Percentiles rank a stretch among this genome's conserved stretches.
These are phyloP conservation scores for Drosophila diplacantha DNA, from an alignment of 2,888 invertebrate species.

Conservation along the genomic window DNA sequence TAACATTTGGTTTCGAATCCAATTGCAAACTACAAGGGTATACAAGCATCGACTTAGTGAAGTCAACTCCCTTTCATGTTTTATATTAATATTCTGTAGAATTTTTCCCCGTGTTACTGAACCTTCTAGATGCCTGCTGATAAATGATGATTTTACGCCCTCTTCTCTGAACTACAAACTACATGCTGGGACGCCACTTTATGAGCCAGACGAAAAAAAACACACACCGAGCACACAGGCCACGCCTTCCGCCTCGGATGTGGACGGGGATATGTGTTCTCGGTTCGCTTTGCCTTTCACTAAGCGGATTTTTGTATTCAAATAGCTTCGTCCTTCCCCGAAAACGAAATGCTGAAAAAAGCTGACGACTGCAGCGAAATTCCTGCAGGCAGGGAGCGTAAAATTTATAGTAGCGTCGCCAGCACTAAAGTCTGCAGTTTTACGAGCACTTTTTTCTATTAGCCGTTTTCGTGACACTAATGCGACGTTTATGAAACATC, in stretches of 20 bases:
- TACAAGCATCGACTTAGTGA: too few species aligned
- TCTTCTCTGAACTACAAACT: slow-evolving; percentile 39
- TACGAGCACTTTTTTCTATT: slow-evolving; percentile 51
- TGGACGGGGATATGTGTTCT: slow-evolving; percentile 41
- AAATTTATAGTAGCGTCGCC: slow-evolving; percentile 37
- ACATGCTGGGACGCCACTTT: slow-evolving; percentile 60
- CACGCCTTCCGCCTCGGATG: slow-evolving; percentile 35
- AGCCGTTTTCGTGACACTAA: slow-evolving; percentile 59
- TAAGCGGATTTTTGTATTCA: slow-evolving; percentile 67
- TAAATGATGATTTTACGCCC: slow-evolving; percentile 65
- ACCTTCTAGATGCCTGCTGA: slow-evolving; percentile 46
- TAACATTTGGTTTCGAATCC: too few species aligned
- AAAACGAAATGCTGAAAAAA: slow-evolving; percentile 20
- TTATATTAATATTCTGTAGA: too few species aligned
- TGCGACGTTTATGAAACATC: slow-evolving; percentile 70
- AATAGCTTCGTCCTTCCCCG: slow-evolving; percentile 38
- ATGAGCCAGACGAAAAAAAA: slow-evolving; percentile 48
- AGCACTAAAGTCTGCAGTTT: slow-evolving; percentile 64
- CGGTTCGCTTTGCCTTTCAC: slow-evolving; percentile 37
- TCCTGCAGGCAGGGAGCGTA: slow-evolving; percentile 31
- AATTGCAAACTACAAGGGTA: too few species aligned
- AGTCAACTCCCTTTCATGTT: too few species aligned
- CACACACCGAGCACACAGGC: slow-evolving; percentile 13
- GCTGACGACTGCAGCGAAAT: slow-evolving; percentile 63
- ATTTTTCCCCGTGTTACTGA: slow-evolving; percentile 8